A percentile compares a stretch with the other conserved stretches of the same genome.
phyloP scores from a whole-genome alignment of 1,140 invertebrate species.

The Solenopsis invicta region DNA sequence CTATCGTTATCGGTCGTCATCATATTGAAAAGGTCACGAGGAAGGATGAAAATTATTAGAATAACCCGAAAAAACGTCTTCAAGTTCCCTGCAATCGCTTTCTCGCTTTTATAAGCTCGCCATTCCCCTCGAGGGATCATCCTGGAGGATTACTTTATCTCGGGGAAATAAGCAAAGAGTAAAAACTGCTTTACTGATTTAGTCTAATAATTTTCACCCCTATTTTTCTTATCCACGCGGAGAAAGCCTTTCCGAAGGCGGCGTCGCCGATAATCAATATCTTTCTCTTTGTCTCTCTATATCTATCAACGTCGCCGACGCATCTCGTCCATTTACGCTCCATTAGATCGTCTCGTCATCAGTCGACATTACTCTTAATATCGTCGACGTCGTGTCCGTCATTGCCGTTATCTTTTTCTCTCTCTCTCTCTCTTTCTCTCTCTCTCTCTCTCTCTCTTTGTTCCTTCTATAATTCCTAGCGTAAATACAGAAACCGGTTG shows the following conservation, averaged over 20 bases:
- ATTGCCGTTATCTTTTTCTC: conserved; percentile 62
- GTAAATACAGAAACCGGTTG: conserved; percentile 32
- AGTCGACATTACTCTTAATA: conserved; percentile 35
- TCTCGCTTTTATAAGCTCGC: neutral
- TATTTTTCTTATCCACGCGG: conserved; percentile 9
- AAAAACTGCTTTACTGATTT: neutral
- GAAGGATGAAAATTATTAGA: conserved; percentile 20
- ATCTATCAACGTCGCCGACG: conserved; percentile 29
- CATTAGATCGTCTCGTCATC: conserved; percentile 45
- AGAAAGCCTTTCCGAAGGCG: neutral
- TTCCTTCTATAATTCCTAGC: conserved; percentile 52
- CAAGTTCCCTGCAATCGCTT: neutral
- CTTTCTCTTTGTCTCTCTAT: neutral
- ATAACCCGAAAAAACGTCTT: neutral
- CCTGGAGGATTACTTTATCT: neutral
- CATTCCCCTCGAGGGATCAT: neutral
- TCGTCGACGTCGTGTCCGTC: conserved; percentile 20
- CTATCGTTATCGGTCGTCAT: neutral
- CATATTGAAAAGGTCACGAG: neutral
- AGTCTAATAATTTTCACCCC: conserved; percentile 9
- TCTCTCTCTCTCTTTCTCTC: conserved; percentile 32
- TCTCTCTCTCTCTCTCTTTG: conserved; percentile 45
- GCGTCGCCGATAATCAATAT: conserved; percentile 2
- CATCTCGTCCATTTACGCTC: conserved; percentile 42
- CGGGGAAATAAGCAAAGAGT: neutral